These are phyloP conservation scores for Clitarchus hookeri DNA, from an alignment of 2,888 invertebrate species.

Conservation along the genomic window DNA sequence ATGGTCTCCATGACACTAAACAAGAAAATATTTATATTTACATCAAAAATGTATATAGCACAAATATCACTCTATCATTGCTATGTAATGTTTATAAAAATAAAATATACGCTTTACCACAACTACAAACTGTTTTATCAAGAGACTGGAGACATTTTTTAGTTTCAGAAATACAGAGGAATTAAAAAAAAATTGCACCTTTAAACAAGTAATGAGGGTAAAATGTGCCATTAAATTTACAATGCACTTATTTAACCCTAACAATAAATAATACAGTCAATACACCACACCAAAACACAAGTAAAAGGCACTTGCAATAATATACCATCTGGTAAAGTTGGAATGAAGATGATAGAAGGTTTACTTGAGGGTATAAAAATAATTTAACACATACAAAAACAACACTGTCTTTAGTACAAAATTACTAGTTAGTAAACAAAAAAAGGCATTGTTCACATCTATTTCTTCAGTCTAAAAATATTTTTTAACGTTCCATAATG, in stretches of 20 bases:
- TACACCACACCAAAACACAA: not conserved
- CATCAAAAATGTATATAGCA: not conserved
- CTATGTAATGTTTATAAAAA: not conserved
- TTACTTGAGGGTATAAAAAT: not conserved
- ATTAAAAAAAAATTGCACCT: not conserved
- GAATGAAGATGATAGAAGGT: not conserved
- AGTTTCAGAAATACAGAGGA: not conserved
- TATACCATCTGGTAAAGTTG: not conserved
- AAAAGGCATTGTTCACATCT: not conserved
- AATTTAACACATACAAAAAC: constrained; percentile 1
- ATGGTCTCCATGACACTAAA: too few relatives aligned
- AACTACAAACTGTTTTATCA: not conserved
- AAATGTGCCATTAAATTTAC: not conserved
- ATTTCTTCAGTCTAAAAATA: not conserved
- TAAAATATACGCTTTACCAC: not conserved
- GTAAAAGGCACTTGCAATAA: not conserved
- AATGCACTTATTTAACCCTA: not conserved
- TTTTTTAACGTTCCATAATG: not conserved
- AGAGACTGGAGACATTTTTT: not conserved
- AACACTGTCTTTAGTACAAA: not conserved
- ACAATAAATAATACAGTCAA: not conserved
- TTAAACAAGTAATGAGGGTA: not conserved
- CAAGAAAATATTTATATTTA: not conserved
- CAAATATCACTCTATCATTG: not conserved
- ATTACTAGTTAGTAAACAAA: not conserved